Percentiles rank a stretch among this genome's conserved stretches.
Evolutionary conservation across 2,113 vertebrate species (phyloP).

Genomic region (Alethe castanea): DNA sequence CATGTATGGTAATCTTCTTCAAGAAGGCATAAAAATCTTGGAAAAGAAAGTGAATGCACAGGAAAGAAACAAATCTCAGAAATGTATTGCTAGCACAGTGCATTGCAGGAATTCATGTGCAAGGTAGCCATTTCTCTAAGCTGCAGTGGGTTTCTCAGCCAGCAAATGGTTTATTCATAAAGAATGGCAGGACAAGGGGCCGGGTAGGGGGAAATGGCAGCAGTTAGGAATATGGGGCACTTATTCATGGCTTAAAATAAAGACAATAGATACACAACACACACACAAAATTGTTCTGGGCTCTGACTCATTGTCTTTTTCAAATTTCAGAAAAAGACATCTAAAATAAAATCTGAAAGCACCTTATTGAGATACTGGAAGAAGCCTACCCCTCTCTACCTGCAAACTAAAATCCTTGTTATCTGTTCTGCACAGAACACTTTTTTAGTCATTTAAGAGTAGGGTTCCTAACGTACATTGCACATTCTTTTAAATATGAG

Average conservation of each 20-base stretch:
- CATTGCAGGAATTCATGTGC: background rate
- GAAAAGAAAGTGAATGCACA: background rate
- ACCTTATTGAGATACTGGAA: background rate
- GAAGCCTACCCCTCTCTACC: background rate
- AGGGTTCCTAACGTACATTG: background rate
- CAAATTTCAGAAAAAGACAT: background rate
- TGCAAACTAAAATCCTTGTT: background rate
- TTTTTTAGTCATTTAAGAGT: background rate
- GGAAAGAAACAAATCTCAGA: background rate
- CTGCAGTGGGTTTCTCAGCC: background rate
- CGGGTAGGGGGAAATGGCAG: background rate
- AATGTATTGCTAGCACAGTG: background rate
- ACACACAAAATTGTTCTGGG: background rate
- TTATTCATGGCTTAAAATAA: background rate
- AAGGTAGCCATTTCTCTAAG: background rate
- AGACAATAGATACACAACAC: background rate
- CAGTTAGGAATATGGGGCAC: background rate
- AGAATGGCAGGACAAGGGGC: background rate
- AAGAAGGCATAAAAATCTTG: background rate
- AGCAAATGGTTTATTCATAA: background rate
- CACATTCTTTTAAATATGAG: background rate
- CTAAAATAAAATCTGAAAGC: background rate
- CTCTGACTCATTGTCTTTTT: background rate
- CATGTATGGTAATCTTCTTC: background rate
- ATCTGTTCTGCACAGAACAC: background rate